Evolutionary conservation across 1,140 invertebrate species (phyloP).

Genomic region (Coptotermes formosanus): DNA sequence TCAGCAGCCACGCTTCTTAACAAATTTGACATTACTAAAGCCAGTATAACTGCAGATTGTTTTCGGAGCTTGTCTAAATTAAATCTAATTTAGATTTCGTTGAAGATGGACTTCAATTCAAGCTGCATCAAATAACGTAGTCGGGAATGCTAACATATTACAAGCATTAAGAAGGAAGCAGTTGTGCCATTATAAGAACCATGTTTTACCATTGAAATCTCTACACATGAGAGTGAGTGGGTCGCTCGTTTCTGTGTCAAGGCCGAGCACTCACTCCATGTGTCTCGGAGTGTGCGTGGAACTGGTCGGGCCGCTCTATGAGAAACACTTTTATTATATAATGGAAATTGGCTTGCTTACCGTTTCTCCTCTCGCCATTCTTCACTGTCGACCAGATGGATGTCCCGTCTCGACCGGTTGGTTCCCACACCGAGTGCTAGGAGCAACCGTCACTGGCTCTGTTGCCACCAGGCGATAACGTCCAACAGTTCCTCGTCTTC

Average conservation of each 20-base stretch:
- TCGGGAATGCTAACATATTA: not conserved
- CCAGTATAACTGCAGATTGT: too few relatives aligned
- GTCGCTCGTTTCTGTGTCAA: not conserved
- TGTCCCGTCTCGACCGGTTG: not conserved
- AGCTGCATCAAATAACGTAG: not conserved
- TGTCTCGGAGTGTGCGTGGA: not conserved
- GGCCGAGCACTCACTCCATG: not conserved
- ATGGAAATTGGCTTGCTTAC: slow-evolving; percentile 15
- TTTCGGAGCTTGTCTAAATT: too few relatives aligned
- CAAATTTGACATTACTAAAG: too few relatives aligned
- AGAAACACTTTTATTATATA: slow-evolving; percentile 13
- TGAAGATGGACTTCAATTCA: not conserved
- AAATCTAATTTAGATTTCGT: not conserved
- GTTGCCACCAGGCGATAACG: slow-evolving; percentile 84
- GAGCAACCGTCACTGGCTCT: slow-evolving; percentile 48
- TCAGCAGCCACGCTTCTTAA: too few relatives aligned
- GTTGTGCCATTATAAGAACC: not conserved
- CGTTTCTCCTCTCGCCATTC: not conserved
- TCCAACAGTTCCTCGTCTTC: slow-evolving; percentile 90
- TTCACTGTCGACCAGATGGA: not conserved
- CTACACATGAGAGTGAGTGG: not conserved
- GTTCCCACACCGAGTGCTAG: not conserved
- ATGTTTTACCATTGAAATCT: not conserved
- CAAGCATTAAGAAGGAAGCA: not conserved
- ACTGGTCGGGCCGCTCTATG: slow-evolving; percentile 12